Conservation (phyloP, 1,140 invertebrate genomes). For the Adelges cooleyi region DNA sequence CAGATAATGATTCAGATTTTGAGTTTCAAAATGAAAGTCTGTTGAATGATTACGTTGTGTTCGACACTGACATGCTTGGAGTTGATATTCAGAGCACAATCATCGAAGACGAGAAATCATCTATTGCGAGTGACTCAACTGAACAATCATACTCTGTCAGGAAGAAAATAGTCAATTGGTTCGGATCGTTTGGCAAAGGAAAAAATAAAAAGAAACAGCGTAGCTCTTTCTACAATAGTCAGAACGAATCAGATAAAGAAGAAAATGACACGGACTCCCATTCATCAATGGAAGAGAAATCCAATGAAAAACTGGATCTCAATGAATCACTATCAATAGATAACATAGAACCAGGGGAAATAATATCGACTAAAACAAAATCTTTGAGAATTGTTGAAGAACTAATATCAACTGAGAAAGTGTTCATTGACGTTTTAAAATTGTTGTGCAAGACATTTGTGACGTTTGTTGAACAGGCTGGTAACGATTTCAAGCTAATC, state of each 20-base stretch:
- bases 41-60: neutral
- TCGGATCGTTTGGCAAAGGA: conserved; percentile 34
- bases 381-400: conserved; percentile 52
- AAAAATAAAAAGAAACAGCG: conserved; percentile 30
- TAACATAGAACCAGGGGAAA: conserved; percentile 31
- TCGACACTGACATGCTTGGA: neutral
- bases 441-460: conserved; percentile 58
- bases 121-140: conserved; percentile 28
- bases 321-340: conserved; percentile 26
- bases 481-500: conserved; percentile 40
- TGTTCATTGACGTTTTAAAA: conserved; percentile 55
- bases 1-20: neutral
- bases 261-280: conserved; percentile 24
- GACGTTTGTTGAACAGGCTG: conserved; percentile 42
- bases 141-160: conserved; percentile 31
- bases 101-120: conserved; percentile 17
- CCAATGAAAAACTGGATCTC: neutral
- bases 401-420: conserved; percentile 55
- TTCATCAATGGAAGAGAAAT: conserved; percentile 22
- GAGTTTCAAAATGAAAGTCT: neutral
- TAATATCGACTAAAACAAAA: conserved; percentile 39
- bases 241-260: conserved; percentile 11
- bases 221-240: conserved; percentile 30
- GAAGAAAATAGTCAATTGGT: conserved; percentile 32
- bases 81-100: neutral